phyloP scores from a whole-genome alignment of 2,888 invertebrate genomes.

The Nipponacmea schrenckii region DNA sequence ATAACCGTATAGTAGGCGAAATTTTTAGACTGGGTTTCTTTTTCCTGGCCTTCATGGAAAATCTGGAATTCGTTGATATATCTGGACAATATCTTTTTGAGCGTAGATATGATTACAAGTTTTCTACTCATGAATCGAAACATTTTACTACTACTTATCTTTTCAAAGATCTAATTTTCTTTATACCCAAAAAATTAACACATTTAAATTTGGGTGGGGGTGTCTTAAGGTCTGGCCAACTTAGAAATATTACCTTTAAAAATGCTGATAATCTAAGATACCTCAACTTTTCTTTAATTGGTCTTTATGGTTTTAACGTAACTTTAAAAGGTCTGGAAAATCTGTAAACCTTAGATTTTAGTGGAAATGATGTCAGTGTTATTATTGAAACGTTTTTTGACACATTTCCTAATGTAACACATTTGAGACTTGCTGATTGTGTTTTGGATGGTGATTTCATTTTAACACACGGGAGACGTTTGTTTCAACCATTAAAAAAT shows the following conservation, averaged over 20 bases:
- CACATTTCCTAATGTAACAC: neutral
- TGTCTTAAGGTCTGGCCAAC: neutral
- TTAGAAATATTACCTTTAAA: neutral
- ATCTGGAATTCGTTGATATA: too few relatives aligned
- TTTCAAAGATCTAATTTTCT: neutral
- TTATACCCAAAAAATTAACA: neutral
- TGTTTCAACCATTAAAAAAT: neutral
- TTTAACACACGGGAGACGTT: neutral
- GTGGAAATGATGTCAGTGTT: neutral
- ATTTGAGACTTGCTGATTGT: neutral
- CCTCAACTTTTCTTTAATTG: neutral
- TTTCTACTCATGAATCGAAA: too few relatives aligned
- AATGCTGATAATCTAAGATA: neutral
- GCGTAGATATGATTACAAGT: too few relatives aligned
- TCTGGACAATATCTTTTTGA: too few relatives aligned
- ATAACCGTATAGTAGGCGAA: too few relatives aligned
- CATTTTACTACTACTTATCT: too few relatives aligned
- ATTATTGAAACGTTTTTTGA: neutral
- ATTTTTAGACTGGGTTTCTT: too few relatives aligned
- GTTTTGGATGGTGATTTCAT: neutral
- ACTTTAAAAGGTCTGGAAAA: neutral
- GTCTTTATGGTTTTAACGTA: neutral
- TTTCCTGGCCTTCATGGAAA: too few relatives aligned
- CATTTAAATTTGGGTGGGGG: neutral
- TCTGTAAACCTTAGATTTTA: neutral